A percentile compares a stretch with the other conserved stretches of the same genome.
Conservation (phyloP, 1,140 invertebrate species). For the Cataglyphis hispanica region DNA sequence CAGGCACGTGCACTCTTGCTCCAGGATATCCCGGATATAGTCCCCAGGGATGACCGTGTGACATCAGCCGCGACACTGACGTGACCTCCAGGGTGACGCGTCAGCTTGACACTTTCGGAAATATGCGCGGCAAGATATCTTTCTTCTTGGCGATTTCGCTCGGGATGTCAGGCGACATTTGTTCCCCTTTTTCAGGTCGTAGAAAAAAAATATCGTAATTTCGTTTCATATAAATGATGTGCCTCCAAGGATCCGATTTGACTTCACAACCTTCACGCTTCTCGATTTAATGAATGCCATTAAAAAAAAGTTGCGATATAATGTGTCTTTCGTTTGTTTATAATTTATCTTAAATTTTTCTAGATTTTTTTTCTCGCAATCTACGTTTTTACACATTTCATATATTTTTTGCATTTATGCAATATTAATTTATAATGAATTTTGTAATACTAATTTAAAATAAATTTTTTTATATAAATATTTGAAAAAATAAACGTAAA, state of each 20-base stretch:
- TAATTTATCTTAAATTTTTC: not conserved
- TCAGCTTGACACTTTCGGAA: conserved; percentile 59
- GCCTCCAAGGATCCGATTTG: conserved; percentile 10
- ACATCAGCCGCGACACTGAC: conserved; percentile 66
- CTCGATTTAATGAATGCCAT: not conserved
- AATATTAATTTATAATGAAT: conserved; percentile 1
- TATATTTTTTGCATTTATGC: not conserved
- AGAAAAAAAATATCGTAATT: conserved; percentile 37
- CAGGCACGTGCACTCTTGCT: conserved; percentile 29
- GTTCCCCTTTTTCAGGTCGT: not conserved
- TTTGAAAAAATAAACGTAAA: not conserved
- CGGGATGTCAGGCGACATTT: conserved; percentile 42
- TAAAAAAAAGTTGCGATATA: not conserved
- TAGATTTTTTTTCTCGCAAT: not conserved
- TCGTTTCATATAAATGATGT: conserved; percentile 30
- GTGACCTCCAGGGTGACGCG: conserved; percentile 70
- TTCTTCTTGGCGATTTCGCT: conserved; percentile 55
- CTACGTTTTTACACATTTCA: not conserved
- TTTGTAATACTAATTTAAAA: not conserved
- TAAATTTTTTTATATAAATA: not conserved
- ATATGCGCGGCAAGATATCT: conserved; percentile 64
- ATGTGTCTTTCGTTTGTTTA: not conserved
- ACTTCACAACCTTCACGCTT: not conserved
- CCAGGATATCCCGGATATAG: conserved; percentile 22
- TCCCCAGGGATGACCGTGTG: conserved; percentile 64